Percentiles rank a stretch among this genome's conserved stretches.
These are phyloP conservation scores for Proisotoma minuta DNA, from an alignment of 2,888 invertebrate genomes.

Conservation along the genomic window DNA sequence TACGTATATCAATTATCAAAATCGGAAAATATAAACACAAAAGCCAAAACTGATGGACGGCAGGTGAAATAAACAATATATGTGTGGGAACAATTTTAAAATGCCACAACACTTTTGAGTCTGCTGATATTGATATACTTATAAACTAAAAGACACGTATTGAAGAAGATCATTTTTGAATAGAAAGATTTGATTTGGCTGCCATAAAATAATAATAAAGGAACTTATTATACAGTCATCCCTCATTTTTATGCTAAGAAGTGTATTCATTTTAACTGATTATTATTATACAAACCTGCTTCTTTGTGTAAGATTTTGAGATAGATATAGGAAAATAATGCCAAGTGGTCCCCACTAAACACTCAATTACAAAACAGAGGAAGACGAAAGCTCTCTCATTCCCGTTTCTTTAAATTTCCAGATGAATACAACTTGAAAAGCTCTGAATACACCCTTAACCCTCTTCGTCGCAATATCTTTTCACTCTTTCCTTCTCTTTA, in stretches of 20 bases:
- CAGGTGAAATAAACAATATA: too few species aligned
- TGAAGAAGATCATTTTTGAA: too few species aligned
- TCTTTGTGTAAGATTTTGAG: background rate
- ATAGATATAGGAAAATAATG: background rate
- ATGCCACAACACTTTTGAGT: too few species aligned
- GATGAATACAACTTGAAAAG: conserved; percentile 10
- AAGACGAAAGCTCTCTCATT: background rate
- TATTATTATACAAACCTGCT: background rate
- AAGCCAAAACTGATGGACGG: too few species aligned
- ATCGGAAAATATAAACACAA: too few species aligned
- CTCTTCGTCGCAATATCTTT: conserved; percentile 9
- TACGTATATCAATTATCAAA: too few species aligned
- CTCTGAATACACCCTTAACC: background rate
- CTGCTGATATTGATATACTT: too few species aligned
- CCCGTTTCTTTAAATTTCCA: conserved; percentile 7
- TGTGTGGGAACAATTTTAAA: too few species aligned
- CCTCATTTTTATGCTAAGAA: background rate
- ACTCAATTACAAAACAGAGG: conserved; percentile 3
- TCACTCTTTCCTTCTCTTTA: conserved; percentile 12
- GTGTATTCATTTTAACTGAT: background rate
- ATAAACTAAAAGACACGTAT: too few species aligned
- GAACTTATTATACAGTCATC: too few species aligned
- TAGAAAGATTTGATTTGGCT: too few species aligned
- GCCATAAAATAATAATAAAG: too few species aligned
- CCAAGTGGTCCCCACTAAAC: background rate